These are phyloP conservation scores for Jordanella pulchra DNA, from an alignment of 2,797 vertebrate genomes.

Conservation along the genomic window DNA sequence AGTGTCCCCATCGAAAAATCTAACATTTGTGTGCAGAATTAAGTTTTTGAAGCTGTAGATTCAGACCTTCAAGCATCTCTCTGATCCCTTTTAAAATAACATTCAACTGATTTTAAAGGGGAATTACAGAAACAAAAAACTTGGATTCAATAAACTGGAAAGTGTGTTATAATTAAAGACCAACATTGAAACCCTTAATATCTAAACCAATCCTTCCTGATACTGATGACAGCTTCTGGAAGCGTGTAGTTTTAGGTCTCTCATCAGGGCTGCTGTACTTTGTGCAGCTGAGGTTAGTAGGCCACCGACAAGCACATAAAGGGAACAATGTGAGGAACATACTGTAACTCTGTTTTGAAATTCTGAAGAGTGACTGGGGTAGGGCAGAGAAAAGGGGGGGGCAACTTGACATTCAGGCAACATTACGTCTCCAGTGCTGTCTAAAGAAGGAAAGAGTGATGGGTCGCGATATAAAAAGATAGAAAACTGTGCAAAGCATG, in stretches of 20 bases:
- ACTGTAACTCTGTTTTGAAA: constrained; percentile 59
- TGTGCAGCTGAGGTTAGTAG: constrained; percentile 55
- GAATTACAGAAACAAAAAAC: neutral
- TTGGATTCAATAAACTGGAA: neutral
- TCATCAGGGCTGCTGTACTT: constrained; percentile 18
- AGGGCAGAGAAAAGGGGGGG: constrained; percentile 42
- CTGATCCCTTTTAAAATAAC: neutral
- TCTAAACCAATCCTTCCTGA: neutral
- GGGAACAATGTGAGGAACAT: constrained; percentile 49
- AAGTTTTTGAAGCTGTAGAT: neutral
- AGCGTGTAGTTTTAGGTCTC: constrained; percentile 10
- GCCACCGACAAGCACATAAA: constrained; percentile 50
- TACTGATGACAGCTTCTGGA: neutral
- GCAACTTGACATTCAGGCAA: constrained; percentile 73
- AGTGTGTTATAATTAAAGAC: neutral
- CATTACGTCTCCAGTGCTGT: constrained; percentile 77
- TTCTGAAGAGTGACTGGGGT: constrained; percentile 62
- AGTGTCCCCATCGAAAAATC: too few species aligned
- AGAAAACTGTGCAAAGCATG: constrained; percentile 70
- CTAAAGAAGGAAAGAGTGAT: constrained; percentile 78
- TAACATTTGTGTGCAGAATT: neutral
- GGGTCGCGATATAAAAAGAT: constrained; percentile 73
- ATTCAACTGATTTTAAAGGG: neutral
- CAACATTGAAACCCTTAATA: neutral
- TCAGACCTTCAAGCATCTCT: neutral